Evolutionary conservation across 2,797 vertebrate genomes (phyloP).

Genomic region (Vireo griseus): DNA sequence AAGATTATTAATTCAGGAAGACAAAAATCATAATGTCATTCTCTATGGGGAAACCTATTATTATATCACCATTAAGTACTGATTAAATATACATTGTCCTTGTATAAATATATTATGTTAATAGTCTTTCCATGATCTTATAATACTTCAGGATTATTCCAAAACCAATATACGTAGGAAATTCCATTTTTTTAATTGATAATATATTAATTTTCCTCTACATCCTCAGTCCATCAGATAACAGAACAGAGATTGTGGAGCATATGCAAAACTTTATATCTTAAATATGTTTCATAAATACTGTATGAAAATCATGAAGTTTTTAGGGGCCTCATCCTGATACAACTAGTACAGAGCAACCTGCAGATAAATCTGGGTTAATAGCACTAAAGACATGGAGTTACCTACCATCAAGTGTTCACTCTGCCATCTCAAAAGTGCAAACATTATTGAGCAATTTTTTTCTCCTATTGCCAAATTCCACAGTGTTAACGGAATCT

Average conservation of each 20-base stretch:
- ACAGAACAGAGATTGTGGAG: not conserved
- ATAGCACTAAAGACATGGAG: not conserved
- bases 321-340: not conserved
- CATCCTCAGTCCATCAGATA: not conserved
- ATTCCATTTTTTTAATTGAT: not conserved
- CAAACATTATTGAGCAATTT: not conserved
- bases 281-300: not conserved
- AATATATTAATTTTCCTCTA: not conserved
- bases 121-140: slow-evolving; percentile 26
- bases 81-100: slow-evolving; percentile 52
- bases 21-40: slow-evolving; percentile 32
- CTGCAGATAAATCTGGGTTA: not conserved
- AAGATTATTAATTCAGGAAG: slow-evolving; percentile 54
- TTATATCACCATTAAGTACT: slow-evolving; percentile 50
- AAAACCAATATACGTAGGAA: not conserved
- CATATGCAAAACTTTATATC: not conserved
- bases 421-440: not conserved
- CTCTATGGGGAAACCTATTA: slow-evolving; percentile 25
- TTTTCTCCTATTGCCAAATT: not conserved
- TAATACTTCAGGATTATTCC: slow-evolving; percentile 23
- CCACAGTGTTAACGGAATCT: not conserved
- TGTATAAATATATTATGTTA: slow-evolving; percentile 51
- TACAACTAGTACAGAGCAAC: not conserved
- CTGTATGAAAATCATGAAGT: not conserved
- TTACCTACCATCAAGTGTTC: not conserved